Evolutionary conservation across 1,140 invertebrate species (phyloP).

Genomic region (Cydia fagiglandana): DNA sequence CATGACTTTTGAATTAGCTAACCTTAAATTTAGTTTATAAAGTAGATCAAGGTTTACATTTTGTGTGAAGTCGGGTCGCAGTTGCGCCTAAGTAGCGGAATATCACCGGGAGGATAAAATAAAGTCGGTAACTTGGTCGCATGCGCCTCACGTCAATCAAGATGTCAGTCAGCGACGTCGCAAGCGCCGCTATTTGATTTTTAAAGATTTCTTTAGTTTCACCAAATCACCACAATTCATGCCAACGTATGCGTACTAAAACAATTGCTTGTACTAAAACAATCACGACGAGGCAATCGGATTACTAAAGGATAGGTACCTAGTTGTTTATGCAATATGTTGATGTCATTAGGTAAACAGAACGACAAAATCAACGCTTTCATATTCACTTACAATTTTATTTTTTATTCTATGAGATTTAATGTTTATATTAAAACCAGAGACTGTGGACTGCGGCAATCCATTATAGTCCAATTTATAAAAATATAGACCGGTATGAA

Average conservation of each 20-base stretch:
- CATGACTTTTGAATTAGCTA: constrained; percentile 25
- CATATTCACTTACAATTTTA: neutral
- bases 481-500: too few relatives aligned
- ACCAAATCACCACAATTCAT: neutral
- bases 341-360: neutral
- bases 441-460: too few relatives aligned
- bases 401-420: too few relatives aligned
- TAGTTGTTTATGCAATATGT: neutral
- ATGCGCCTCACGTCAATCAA: constrained; percentile 57
- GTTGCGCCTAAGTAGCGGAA: constrained; percentile 33
- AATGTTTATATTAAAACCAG: too few relatives aligned
- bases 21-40: constrained; percentile 33
- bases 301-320: neutral
- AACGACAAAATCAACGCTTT: neutral
- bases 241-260: neutral
- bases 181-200: constrained; percentile 35
- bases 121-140: constrained; percentile 41
- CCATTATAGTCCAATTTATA: too few relatives aligned
- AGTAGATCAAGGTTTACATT: constrained; percentile 48
- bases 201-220: constrained; percentile 16
- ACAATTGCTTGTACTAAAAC: neutral
- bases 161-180: constrained; percentile 52
- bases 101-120: constrained; percentile 48
- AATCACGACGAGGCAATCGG: neutral
- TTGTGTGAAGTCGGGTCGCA: constrained; percentile 41